A percentile compares a stretch with the other conserved stretches of the same genome.
Conservation (phyloP, 2,113 vertebrate genomes). For the Syrmaticus mikado region DNA sequence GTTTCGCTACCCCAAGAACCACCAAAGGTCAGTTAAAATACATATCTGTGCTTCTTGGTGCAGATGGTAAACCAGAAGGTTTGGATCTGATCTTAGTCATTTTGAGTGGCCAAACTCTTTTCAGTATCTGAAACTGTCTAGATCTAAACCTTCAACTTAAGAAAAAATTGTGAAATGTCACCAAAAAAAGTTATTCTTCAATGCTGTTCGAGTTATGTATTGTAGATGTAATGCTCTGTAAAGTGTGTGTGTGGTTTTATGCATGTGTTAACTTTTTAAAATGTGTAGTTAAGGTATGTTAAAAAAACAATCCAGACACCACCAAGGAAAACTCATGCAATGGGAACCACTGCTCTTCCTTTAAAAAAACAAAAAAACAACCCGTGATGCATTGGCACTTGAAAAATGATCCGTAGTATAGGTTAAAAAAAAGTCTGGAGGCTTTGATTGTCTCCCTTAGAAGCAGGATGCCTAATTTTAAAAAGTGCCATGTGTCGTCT, state of each 20-base stretch:
- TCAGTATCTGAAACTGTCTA: neutral
- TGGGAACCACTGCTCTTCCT: neutral
- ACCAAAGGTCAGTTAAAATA: slow-evolving; percentile 85
- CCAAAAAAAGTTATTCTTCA: neutral
- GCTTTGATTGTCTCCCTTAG: neutral
- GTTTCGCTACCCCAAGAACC: slow-evolving; percentile 88
- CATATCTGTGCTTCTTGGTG: neutral
- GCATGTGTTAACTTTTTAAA: neutral
- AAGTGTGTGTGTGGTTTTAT: neutral
- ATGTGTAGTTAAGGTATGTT: neutral
- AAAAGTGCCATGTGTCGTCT: fast-evolving
- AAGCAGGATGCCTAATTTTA: neutral
- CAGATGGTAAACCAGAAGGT: neutral
- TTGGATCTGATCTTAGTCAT: neutral
- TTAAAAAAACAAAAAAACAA: neutral
- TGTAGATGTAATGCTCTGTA: neutral
- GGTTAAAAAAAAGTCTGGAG: neutral
- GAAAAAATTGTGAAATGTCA: neutral
- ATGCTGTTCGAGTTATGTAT: neutral
- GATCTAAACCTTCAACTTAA: neutral
- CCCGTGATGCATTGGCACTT: fast-evolving
- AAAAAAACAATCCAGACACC: neutral
- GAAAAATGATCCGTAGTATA: neutral
- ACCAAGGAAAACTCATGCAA: neutral
- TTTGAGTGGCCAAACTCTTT: neutral